Base-by-base conservation (phyloP, 2,888 invertebrate genomes). In the Atethmia centrago region DNA sequence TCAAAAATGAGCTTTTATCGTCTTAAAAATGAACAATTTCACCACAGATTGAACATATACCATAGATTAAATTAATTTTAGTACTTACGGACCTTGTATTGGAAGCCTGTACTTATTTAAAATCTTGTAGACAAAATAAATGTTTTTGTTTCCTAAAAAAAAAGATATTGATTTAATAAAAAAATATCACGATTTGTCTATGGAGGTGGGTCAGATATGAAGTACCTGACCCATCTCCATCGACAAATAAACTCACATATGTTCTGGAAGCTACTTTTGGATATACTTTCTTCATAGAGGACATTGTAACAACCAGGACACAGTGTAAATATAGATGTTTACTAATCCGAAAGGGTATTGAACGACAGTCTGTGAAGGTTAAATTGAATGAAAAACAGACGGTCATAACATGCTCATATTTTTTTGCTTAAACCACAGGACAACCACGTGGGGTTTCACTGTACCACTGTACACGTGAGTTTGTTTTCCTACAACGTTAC, bases 211-310 rank as follows among this genome's bases (percentile, higher is more conserved):
- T 36, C 36, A 36, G 36, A 7, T 36, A 36, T 36, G 7, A 63
- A 47, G 47, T 16, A 66, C 21, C 25, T 36, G 36, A 36, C 28
- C 21, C 21, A 68, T 36, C 25, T 68, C 40, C 12, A n/a, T 19
- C 1, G 10, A 31, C 45, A 21, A 65, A 45, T 14, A 36, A 25
- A 45, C 31, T 25, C 3, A 68, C 36, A 10, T 40, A n/a, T 2
- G 10, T 65, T 67, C 36, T 47, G 31, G 25, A 36, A 21, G 25
- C 19, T 47, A 25, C 19, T n/a, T 67, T 25, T 36, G 14, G 3
- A 45, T 67, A 25, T 36, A 25, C 3, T 36, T 67, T 69, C 45
- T 69, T 51, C 40, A 14, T 28, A 51, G 12, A 69, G 28, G 21
- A 25, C 36, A 53, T 70, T 53, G 21, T 45, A 36, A 36, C 31